Evolutionary conservation across 1,140 invertebrate species (phyloP), one percentile per base, ranked within the genome.

Genomic region (Cyclargus thomasi): DNA sequence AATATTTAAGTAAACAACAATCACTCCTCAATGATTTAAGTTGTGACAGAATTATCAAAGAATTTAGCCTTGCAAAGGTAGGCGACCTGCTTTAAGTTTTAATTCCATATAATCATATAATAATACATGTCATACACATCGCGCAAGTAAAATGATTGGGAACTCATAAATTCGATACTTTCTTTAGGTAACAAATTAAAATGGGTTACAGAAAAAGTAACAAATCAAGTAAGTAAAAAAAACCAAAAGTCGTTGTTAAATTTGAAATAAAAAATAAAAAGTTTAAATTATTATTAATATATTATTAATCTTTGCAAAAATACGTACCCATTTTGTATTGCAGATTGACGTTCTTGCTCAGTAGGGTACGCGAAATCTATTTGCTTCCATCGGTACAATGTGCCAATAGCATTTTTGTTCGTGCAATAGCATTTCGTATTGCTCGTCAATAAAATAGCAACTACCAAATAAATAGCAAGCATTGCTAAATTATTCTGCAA

Each of bases 371-470:
- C 81, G 62, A 83, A 90, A 59, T 90, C 90, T 8, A 91, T 87
- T 72, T 90, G 81, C 67, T 89, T 91, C 88, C 90, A 91, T 73
- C 88, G 73, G 59, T 86, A 91, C 55, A 91, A 67, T 63, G 86
- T 90, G 36, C 76, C 78, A 74, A 80, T 73, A 20, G 69, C 63
- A 36, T 77, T 77, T 59, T 63, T 66, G 59, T 67, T 55, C 6
- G 39, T 16, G 11, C 20, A 53, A 57, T 53, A 6, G 21, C 35
- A 53, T 53, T 64, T 53, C 14, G 39, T 47, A 11, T 16, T 47
- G 39, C 39, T 47, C 39, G 39, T 16, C 39, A 47, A 8, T 47
- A 47, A 16, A 47, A 47, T 47, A 16, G 39, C 39, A 8, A 47
- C 39, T 16, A 47, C 39, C 3, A 47, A 47, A 47, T 47, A 47